phyloP scores from a whole-genome alignment of 2,888 invertebrate species.

The Rotaria socialis region DNA sequence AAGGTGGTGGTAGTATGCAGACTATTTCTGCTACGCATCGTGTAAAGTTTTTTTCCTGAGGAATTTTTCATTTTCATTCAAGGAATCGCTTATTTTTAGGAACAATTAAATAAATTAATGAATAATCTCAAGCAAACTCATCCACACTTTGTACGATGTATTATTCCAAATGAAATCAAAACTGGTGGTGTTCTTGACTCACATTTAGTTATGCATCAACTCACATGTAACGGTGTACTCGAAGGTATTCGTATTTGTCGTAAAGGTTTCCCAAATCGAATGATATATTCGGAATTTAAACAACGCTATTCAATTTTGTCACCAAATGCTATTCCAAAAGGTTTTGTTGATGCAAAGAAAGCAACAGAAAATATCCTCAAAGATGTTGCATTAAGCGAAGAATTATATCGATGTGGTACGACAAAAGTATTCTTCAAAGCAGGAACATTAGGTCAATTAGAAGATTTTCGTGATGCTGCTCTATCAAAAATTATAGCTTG shows the following conservation, averaged over 20 bases:
- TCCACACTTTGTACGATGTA: slow-evolving; percentile 99
- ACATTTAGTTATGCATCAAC: slow-evolving; percentile 96
- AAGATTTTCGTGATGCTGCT: slow-evolving; percentile 99
- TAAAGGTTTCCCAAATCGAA: slow-evolving; percentile 98
- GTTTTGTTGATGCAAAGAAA: slow-evolving; percentile 63
- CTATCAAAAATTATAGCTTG: slow-evolving; percentile 89
- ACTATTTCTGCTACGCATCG: slow-evolving; percentile 97
- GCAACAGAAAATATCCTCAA: slow-evolving; percentile 67
- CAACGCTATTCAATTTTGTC: slow-evolving; percentile 99
- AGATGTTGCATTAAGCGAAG: slow-evolving; percentile 73
- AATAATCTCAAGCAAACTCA: slow-evolving; percentile 87
- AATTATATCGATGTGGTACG: slow-evolving; percentile 92
- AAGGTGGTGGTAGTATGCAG: slow-evolving; percentile 94
- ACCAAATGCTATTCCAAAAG: slow-evolving; percentile 70
- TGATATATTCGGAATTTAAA: slow-evolving; percentile 99
- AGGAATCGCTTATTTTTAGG: neutral
- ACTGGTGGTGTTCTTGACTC: slow-evolving; percentile 78
- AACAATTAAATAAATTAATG: slow-evolving; percentile 86
- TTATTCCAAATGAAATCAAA: slow-evolving; percentile 82
- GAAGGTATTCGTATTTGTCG: slow-evolving; percentile 99
- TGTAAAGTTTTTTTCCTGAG: slow-evolving; percentile 61
- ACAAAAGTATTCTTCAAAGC: slow-evolving; percentile 99
- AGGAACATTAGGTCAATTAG: slow-evolving; percentile 99
- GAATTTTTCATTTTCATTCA: neutral
- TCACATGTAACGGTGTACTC: slow-evolving; percentile 99